These are phyloP conservation scores for Phorcus lineatus DNA, from an alignment of 2,888 invertebrate species.

Conservation along the genomic window DNA sequence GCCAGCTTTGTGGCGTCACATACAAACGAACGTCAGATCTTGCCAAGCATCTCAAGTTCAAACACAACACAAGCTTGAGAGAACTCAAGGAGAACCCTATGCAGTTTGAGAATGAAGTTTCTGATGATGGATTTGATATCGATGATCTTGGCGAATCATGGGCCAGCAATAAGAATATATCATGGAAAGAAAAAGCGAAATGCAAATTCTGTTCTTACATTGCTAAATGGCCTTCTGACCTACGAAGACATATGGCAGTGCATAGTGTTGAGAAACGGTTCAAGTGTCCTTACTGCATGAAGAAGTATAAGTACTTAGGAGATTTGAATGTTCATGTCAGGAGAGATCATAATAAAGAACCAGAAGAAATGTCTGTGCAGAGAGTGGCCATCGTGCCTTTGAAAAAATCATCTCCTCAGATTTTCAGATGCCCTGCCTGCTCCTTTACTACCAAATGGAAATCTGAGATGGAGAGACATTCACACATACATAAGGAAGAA, in stretches of 20 bases:
- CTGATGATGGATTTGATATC: conserved; percentile 7
- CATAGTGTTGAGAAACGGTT: conserved; percentile 73
- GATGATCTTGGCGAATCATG: background rate
- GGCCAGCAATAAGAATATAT: background rate
- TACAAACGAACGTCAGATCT: conserved; percentile 71
- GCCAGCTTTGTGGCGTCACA: conserved; percentile 56
- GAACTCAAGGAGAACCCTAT: conserved; percentile 41
- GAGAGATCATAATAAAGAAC: conserved; percentile 80
- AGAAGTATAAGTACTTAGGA: conserved; percentile 84
- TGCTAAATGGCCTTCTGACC: conserved; percentile 74
- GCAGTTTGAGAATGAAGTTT: background rate
- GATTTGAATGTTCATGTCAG: conserved; percentile 84
- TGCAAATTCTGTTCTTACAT: conserved; percentile 74
- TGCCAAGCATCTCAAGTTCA: conserved; percentile 71
- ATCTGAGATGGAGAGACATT: conserved; percentile 77
- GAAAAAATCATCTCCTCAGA: conserved; percentile 59
- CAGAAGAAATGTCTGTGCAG: conserved; percentile 50
- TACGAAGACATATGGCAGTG: conserved; percentile 72
- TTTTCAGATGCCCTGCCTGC: conserved; percentile 83
- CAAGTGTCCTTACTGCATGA: conserved; percentile 80
- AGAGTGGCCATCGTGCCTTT: conserved; percentile 56
- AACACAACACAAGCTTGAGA: conserved; percentile 64
- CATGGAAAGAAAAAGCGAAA: conserved; percentile 22
- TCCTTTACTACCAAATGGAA: conserved; percentile 74
- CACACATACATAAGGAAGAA: conserved; percentile 74